A percentile compares a stretch with the other conserved stretches of the same genome.
phyloP scores from a whole-genome alignment of 2,888 invertebrate species.

The Drosophila ezoana region DNA sequence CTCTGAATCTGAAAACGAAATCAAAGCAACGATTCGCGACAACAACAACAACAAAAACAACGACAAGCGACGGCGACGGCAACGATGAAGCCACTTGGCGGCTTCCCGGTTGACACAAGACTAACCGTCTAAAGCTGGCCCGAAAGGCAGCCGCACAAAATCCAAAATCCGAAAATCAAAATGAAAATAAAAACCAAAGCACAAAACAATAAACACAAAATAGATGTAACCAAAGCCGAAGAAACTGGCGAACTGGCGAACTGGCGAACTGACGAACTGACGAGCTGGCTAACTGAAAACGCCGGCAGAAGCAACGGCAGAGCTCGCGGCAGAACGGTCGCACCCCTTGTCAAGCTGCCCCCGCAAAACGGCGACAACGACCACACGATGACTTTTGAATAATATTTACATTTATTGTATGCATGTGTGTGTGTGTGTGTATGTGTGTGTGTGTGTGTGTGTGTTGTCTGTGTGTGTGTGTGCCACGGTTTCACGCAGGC shows the following conservation, averaged over 20 bases:
- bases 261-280: slow-evolving; percentile 21
- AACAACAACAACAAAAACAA: slow-evolving; percentile 3
- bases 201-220: slow-evolving; percentile 50
- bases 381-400: slow-evolving; percentile 73
- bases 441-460: slow-evolving; percentile 20
- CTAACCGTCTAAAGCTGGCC: slow-evolving; percentile 75
- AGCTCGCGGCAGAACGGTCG: slow-evolving; percentile 33
- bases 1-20: slow-evolving; percentile 39
- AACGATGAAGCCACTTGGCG: slow-evolving; percentile 64
- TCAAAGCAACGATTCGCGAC: slow-evolving; percentile 30
- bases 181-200: slow-evolving; percentile 31
- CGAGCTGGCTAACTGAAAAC: slow-evolving; percentile 6
- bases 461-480: slow-evolving; percentile 27
- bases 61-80: slow-evolving; percentile 7
- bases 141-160: slow-evolving; percentile 48
- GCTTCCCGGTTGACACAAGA: slow-evolving; percentile 82
- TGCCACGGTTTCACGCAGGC: slow-evolving; percentile 52
- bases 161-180: slow-evolving; percentile 38
- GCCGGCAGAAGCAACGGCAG: slow-evolving; percentile 22
- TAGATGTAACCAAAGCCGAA: slow-evolving; percentile 76
- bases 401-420: slow-evolving; percentile 71
- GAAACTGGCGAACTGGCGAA: slow-evolving; percentile 58
- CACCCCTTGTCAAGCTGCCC: slow-evolving; percentile 46
- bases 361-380: slow-evolving; percentile 39
- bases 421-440: slow-evolving; percentile 17